phyloP scores from a whole-genome alignment of 1,140 invertebrate genomes.

The Sitophilus oryzae region DNA sequence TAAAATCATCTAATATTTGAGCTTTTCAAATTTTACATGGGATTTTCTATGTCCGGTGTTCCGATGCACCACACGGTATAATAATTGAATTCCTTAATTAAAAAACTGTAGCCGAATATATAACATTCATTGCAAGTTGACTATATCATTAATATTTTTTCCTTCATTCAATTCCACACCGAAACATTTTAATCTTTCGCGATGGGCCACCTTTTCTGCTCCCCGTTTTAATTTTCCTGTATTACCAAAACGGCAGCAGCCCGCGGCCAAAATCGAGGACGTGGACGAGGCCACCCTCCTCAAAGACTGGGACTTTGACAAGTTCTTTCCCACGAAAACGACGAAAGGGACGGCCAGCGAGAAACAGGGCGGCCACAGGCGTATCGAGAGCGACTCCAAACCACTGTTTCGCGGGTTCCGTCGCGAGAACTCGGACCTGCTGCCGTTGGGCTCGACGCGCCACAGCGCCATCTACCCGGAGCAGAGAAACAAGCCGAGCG shows the following conservation, averaged over 20 bases:
- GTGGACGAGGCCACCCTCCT: conserved; percentile 66
- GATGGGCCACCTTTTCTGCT: too few relatives aligned
- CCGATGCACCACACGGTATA: too few relatives aligned
- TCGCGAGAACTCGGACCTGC: conserved; percentile 75
- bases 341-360: conserved; percentile 43
- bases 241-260: conserved; percentile 33
- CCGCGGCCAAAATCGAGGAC: conserved; percentile 45
- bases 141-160: too few relatives aligned
- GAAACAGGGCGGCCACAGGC: conserved; percentile 48
- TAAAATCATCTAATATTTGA: too few relatives aligned
- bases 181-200: too few relatives aligned
- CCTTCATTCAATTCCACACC: too few relatives aligned
- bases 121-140: too few relatives aligned
- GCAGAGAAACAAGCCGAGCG: conserved; percentile 52
- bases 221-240: conserved; percentile 13
- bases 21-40: too few relatives aligned
- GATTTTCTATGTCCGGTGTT: too few relatives aligned
- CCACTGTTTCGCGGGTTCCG: conserved; percentile 71
- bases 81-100: too few relatives aligned
- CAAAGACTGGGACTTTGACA: conserved; percentile 77
- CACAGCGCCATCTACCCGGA: conserved; percentile 65
- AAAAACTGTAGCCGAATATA: too few relatives aligned
- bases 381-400: conserved; percentile 65
- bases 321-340: conserved; percentile 63
- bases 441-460: conserved; percentile 60